phyloP scores from a whole-genome alignment of 2,113 vertebrate genomes.

The Hyla sarda region DNA sequence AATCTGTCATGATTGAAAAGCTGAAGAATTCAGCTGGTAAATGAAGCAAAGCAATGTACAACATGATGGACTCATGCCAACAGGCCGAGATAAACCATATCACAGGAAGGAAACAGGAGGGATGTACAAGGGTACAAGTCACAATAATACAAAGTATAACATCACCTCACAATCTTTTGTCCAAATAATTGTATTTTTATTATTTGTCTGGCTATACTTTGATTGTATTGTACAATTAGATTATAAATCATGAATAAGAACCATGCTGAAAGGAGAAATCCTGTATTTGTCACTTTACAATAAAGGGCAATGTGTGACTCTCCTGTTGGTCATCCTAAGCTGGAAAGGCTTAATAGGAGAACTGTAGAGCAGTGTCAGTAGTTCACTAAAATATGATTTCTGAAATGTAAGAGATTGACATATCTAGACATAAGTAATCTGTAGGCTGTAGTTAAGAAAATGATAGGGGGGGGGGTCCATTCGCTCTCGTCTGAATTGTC shows the following conservation, averaged over 20 bases:
- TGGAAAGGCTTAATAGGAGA: neutral
- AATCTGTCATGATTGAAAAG: neutral
- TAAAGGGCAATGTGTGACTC: neutral
- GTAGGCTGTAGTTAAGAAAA: neutral
- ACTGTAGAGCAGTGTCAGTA: neutral
- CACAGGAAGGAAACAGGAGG: slow-evolving; percentile 1
- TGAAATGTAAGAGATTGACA: no score
- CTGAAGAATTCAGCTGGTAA: slow-evolving; percentile 13
- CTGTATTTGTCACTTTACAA: neutral
- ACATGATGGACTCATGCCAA: neutral
- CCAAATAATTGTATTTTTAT: neutral
- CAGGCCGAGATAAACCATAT: neutral
- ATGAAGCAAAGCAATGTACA: neutral
- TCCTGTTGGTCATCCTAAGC: neutral
- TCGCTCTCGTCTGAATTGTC: no score
- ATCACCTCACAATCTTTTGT: neutral
- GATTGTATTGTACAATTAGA: neutral
- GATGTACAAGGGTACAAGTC: neutral
- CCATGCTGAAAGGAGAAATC: neutral
- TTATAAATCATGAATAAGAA: neutral
- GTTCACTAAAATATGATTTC: neutral
- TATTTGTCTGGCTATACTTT: neutral
- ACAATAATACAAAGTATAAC: neutral
- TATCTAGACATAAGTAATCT: no score
- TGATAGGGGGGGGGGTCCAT: no score